phyloP scores from a whole-genome alignment of 2,797 vertebrate genomes.

The Chelmon rostratus region DNA sequence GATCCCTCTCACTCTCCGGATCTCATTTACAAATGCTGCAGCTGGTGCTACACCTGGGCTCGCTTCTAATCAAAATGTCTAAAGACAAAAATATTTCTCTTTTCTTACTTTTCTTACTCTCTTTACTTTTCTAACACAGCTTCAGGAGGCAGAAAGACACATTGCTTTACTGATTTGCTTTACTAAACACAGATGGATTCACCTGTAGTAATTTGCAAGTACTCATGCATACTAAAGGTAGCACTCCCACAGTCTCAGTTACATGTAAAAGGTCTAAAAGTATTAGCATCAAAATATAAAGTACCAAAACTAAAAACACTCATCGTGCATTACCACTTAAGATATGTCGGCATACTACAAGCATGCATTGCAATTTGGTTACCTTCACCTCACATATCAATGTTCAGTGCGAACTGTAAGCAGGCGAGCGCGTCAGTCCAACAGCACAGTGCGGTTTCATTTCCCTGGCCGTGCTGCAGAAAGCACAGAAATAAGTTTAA shows the following conservation, averaged over 20 bases:
- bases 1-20: not conserved
- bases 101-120: too few species aligned
- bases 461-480: slow-evolving; percentile 26
- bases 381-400: not conserved
- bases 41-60: not conserved
- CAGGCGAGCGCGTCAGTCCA: not conserved
- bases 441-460: not conserved
- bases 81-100: not conserved
- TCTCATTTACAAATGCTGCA: not conserved
- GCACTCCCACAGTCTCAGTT: not conserved
- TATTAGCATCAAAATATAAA: not conserved
- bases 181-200: not conserved
- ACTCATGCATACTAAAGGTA: not conserved
- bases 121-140: not conserved
- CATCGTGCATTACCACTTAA: too few species aligned
- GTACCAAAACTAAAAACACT: too few species aligned
- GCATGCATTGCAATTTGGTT: too few species aligned
- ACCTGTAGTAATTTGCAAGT: not conserved
- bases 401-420: not conserved
- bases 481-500: slow-evolving; percentile 40
- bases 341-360: too few species aligned
- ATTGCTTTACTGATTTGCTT: not conserved
- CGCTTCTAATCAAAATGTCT: not conserved
- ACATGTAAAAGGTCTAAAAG: not conserved
- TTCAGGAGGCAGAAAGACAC: not conserved